Evolutionary conservation across 2,888 invertebrate genomes (phyloP), one percentile per base, ranked within the genome.

Genomic region (Anaspis maculata): DNA sequence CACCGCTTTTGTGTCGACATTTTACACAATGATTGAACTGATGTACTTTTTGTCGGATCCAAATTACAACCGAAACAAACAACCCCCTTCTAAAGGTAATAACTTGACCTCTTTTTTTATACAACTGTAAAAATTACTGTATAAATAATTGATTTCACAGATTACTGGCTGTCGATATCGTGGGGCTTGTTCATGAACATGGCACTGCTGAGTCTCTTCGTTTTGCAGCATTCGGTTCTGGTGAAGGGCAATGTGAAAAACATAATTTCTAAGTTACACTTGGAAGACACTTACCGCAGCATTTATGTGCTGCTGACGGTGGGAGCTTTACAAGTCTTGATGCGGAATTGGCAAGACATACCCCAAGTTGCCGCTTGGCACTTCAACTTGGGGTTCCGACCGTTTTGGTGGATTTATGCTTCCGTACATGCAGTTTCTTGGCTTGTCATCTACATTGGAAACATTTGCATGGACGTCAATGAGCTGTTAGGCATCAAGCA

Each of bases 401-500:
- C 60, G 5, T 42, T 70, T 0, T 73, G 70, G 69, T 68, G 69
- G 57, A 37, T 64, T 1, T 74, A 74, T 50, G 53, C 64, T 4
- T 45, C 62, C 3, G 48, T 70, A 10, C 78, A 78, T 49, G 46
- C 58, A 1, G 42, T 71, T 15, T 68, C 70, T 7, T 78, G 78
- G 78, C 53, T 65, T 13, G 52, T 76, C 3, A 72, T 78, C 38
- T 77, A 73, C 47, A 69, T 73, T 13, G 77, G 76, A 5, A 72
- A 72, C 44, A 60, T 77, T 25, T 73, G 76, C 49, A 72, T 77
- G 70, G 78, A 78, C 52, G 62, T 76, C 13, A 68, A 72, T 1
- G 77, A 78, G 50, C 54, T 78, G 3, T 48, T 73, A 14, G 78
- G 78, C 3, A 54, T 77, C 3, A 78, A 77, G 51, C 78, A 78